Evolutionary conservation across 2,888 invertebrate genomes (phyloP).

Genomic region (Drosophila gaucha): DNA sequence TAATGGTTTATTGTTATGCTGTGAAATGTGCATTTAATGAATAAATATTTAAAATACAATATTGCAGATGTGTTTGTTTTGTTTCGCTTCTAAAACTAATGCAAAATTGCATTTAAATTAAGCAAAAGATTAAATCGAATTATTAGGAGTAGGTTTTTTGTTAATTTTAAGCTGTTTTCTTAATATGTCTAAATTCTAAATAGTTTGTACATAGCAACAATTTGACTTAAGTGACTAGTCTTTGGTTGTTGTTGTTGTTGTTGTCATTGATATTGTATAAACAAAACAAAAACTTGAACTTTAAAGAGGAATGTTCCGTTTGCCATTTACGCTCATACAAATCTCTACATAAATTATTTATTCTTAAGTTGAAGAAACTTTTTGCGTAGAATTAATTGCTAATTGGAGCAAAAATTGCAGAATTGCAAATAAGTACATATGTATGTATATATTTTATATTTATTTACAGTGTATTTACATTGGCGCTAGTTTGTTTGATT

Average conservation of each 20-base stretch:
- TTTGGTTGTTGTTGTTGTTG: constrained; percentile 72
- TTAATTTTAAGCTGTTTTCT: neutral
- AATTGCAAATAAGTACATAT: constrained; percentile 48
- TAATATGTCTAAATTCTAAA: constrained; percentile 28
- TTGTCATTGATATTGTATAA: constrained; percentile 38
- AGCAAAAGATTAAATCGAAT: constrained; percentile 43
- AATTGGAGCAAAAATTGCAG: constrained; percentile 60
- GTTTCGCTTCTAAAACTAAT: constrained; percentile 51
- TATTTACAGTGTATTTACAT: constrained; percentile 68
- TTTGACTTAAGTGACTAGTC: constrained; percentile 81
- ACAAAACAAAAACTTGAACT: constrained; percentile 66
- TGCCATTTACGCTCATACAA: constrained; percentile 26
- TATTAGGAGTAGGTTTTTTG: constrained; percentile 42
- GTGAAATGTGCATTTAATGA: constrained; percentile 66
- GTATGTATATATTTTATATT: too few relatives aligned
- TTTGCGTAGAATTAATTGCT: constrained; percentile 55
- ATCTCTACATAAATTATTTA: constrained; percentile 15
- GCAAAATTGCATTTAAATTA: constrained; percentile 43
- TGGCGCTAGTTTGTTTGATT: constrained; percentile 41
- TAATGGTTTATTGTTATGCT: constrained; percentile 40
- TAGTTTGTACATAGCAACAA: constrained; percentile 76
- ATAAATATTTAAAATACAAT: constrained; percentile 79
- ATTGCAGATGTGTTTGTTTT: constrained; percentile 70
- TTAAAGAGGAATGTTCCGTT: constrained; percentile 67
- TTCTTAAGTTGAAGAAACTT: constrained; percentile 36